phyloP scores from a whole-genome alignment of 1,140 invertebrate species.

The Paracyclopina nana region DNA sequence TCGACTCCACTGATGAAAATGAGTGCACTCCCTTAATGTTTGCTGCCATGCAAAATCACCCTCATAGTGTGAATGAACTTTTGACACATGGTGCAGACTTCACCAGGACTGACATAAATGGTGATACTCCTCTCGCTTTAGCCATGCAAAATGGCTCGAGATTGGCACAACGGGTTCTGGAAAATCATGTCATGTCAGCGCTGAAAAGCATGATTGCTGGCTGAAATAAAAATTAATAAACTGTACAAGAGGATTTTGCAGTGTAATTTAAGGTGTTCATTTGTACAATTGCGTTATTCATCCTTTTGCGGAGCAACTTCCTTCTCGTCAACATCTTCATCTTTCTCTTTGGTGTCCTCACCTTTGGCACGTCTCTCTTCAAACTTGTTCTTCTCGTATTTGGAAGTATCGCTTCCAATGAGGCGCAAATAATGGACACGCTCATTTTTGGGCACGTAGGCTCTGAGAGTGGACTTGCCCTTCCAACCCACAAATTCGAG shows the following conservation, averaged over 20 bases:
- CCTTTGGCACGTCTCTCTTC: slow-evolving; percentile 11
- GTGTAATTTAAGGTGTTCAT: not conserved
- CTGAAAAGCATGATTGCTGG: not conserved
- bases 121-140: slow-evolving; percentile 56
- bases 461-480: slow-evolving; percentile 60
- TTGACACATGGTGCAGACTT: slow-evolving; percentile 53
- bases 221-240: too few relatives aligned
- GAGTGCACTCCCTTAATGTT: slow-evolving; percentile 68
- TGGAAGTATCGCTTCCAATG: slow-evolving; percentile 37
- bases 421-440: slow-evolving; percentile 63
- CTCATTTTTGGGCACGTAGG: slow-evolving; percentile 60
- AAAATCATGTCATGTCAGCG: not conserved
- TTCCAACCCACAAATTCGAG: slow-evolving; percentile 69
- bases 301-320: not conserved
- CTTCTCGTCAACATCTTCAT: not conserved
- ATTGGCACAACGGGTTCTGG: not conserved
- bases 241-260: not conserved
- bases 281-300: not conserved
- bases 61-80: slow-evolving; percentile 59
- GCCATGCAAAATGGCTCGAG: slow-evolving; percentile 30
- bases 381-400: slow-evolving; percentile 22
- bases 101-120: slow-evolving; percentile 49
- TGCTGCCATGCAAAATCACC: slow-evolving; percentile 63
- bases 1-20: slow-evolving; percentile 41
- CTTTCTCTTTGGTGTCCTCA: slow-evolving; percentile 7